Evolutionary conservation across 2,888 invertebrate genomes (phyloP).

Genomic region (Neria commutata): DNA sequence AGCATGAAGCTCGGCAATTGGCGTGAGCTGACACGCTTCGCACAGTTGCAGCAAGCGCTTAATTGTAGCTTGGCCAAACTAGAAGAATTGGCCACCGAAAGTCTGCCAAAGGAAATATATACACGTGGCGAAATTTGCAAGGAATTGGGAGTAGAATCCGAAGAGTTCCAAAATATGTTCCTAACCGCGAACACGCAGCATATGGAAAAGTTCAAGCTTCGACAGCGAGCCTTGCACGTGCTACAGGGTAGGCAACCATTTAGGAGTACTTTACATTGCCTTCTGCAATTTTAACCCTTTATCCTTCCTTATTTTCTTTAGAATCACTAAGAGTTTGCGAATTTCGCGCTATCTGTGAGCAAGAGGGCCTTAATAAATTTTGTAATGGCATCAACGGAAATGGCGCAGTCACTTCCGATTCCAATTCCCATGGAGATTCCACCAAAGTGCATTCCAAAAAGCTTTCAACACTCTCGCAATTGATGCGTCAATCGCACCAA

Average conservation of each 20-base stretch:
- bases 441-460: constrained; percentile 30
- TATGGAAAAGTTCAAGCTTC: constrained; percentile 74
- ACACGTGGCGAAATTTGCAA: constrained; percentile 71
- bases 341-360: constrained; percentile 72
- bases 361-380: constrained; percentile 12
- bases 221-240: constrained; percentile 89
- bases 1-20: constrained; percentile 67
- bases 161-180: constrained; percentile 71
- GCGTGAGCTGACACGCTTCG: constrained; percentile 71
- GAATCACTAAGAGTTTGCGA: constrained; percentile 85
- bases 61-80: constrained; percentile 71
- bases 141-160: constrained; percentile 65
- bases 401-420: too few species aligned
- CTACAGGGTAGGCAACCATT: constrained; percentile 68
- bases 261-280: not conserved
- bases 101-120: constrained; percentile 72
- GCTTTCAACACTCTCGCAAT: constrained; percentile 68
- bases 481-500: constrained; percentile 89
- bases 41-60: constrained; percentile 75
- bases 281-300: not conserved
- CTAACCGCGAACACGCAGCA: constrained; percentile 70
- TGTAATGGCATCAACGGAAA: constrained; percentile 15
- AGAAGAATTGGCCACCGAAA: constrained; percentile 69
- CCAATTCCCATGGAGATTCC: not conserved
- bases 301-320: constrained; percentile 42